These are phyloP conservation scores for Ceyx margarethae DNA, from an alignment of 2,113 vertebrate species.

Conservation along the genomic window DNA sequence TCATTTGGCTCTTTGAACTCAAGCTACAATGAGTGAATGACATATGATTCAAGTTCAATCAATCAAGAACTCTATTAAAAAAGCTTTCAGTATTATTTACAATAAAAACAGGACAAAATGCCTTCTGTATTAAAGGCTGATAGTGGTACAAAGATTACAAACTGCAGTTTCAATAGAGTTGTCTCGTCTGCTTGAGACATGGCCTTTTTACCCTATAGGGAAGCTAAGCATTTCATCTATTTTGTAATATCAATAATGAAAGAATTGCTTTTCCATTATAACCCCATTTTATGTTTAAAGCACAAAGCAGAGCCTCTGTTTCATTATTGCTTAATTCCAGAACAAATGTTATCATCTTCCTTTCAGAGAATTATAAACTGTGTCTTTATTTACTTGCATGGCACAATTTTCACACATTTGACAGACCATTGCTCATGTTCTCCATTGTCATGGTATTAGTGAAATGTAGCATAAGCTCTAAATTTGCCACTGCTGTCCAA, in stretches of 20 bases:
- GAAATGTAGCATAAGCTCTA: conserved; percentile 72
- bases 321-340: conserved; percentile 66
- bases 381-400: conserved; percentile 72
- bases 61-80: neutral
- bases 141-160: neutral
- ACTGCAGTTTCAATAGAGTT: neutral
- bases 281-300: neutral
- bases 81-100: neutral
- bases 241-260: conserved; percentile 3
- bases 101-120: neutral
- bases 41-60: accelerated
- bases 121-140: neutral
- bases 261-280: conserved; percentile 21
- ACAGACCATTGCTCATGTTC: conserved; percentile 68
- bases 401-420: conserved; percentile 62
- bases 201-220: neutral
- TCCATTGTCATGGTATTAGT: conserved; percentile 71
- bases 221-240: conserved; percentile 18
- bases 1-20: neutral
- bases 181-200: neutral
- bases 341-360: conserved; percentile 66
- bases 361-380: conserved; percentile 65
- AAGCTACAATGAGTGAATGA: neutral
- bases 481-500: conserved; percentile 48
- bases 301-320: conserved; percentile 45